Base-by-base conservation (phyloP, 2,888 invertebrate species). In the Hesperia comma region DNA sequence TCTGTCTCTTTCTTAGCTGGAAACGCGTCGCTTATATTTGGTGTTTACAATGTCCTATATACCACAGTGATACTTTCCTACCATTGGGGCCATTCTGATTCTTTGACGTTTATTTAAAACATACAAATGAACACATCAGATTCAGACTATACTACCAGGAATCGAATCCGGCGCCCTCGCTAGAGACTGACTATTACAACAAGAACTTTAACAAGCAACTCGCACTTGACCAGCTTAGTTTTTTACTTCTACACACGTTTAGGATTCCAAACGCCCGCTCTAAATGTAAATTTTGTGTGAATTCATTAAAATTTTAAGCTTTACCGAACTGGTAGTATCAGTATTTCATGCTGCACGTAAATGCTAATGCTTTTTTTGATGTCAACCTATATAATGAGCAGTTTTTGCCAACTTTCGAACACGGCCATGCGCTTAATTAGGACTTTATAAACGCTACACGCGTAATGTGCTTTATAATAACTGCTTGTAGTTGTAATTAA, bases 321-420 rank as follows among this genome's bases (percentile, higher is more conserved):
- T 83, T 79, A 82, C 81, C 79, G 21, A 79, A 77, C 79, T 80
- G 77, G 79, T 72, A 79, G 80, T 84, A 85, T 85, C 82, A 79
- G 79, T 77, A 81, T 85, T 89, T 87, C 90, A 90, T 91, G 90
- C 78, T 62, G 84, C 90, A 91, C 90, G 90, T 85, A 89, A 88
- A 90, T 90, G 90, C 88, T 83, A 90, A 91, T 90, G 70, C 79
- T 84, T 87, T 85, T 83, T 84, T 80, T 79, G 77, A 83, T 87
- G 88, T 85, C 87, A 82, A 78, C 76, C 79, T 80, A 78, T 82
- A 80, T 85, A 84, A 84, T 82, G 82, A 75, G 78, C 68, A 61
- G 63, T 73, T 82, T 82, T 83, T 81, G 79, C 69, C 17, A 51
- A 17, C 60, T 66, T 66, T 63, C 55, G 32, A 61, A 56, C 66